These are phyloP conservation scores for Heliocidaris tuberculata DNA, from an alignment of 35 echinoderm and acorn worm genomes.

Conservation along the genomic window DNA sequence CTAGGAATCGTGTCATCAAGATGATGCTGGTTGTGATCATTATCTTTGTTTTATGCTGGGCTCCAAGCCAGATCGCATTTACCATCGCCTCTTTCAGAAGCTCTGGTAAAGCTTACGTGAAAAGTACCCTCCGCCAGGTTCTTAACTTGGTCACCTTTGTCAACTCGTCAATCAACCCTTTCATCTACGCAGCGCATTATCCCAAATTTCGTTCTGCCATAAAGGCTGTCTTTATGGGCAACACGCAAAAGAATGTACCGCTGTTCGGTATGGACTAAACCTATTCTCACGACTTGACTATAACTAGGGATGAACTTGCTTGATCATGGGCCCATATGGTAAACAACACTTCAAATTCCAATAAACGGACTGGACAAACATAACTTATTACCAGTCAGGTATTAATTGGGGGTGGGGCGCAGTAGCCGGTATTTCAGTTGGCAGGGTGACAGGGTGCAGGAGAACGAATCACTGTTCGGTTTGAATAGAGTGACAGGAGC, in stretches of 20 bases:
- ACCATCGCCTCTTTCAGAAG: background rate
- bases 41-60: background rate
- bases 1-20: background rate
- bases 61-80: background rate
- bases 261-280: background rate
- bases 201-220: background rate
- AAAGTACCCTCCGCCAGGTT: background rate
- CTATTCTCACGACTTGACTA: too few species aligned
- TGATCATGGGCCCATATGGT: too few species aligned
- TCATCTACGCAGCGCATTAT: background rate
- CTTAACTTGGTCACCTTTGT: background rate
- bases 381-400: too few species aligned
- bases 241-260: background rate
- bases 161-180: conserved; percentile 8
- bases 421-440: too few species aligned
- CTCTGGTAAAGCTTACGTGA: background rate
- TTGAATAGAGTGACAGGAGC: too few species aligned
- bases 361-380: too few species aligned
- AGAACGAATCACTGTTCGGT: too few species aligned
- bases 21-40: background rate
- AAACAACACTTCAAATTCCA: too few species aligned
- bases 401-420: too few species aligned
- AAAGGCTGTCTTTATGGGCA: background rate
- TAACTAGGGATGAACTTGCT: too few species aligned
- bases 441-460: too few species aligned